Conservation (phyloP, 1,140 invertebrate species). For the Macrocentrus cingulum region DNA sequence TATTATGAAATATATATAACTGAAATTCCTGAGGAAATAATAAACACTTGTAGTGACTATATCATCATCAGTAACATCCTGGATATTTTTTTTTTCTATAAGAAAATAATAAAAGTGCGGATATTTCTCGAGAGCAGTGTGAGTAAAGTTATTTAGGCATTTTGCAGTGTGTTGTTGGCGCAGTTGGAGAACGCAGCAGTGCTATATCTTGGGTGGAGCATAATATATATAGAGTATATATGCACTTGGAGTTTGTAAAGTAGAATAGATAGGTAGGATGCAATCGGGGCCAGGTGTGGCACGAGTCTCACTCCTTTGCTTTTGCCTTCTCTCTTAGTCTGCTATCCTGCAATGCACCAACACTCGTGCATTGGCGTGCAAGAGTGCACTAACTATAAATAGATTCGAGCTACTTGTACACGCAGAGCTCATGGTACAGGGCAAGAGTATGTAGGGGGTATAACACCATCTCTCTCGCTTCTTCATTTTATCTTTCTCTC, state of each 20-base stretch:
- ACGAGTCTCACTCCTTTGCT: conserved; percentile 25
- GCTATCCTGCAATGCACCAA: conserved; percentile 6
- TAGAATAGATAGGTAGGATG: conserved; percentile 49
- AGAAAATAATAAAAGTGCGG: no score
- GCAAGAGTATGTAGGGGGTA: conserved; percentile 30
- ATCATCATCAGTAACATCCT: no score
- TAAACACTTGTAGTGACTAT: no score
- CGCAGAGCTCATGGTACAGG: conserved; percentile 27
- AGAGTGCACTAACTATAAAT: conserved; percentile 46
- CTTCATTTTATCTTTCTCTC: neutral
- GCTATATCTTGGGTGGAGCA: conserved; percentile 32
- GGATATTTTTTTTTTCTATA: no score
- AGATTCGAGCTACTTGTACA: conserved; percentile 53
- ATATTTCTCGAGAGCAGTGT: no score
- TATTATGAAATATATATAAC: no score
- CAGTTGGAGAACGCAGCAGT: neutral
- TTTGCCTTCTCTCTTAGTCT: conserved; percentile 1
- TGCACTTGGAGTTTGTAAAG: conserved; percentile 37
- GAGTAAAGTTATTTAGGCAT: no score
- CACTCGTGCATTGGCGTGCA: neutral
- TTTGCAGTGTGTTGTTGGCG: no score
- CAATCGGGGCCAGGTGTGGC: conserved; percentile 55
- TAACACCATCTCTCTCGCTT: conserved; percentile 18
- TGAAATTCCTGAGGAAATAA: no score
- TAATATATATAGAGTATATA: conserved; percentile 21